Evolutionary conservation across 2,113 vertebrate species (phyloP).

Genomic region (Vireo altiloquus): DNA sequence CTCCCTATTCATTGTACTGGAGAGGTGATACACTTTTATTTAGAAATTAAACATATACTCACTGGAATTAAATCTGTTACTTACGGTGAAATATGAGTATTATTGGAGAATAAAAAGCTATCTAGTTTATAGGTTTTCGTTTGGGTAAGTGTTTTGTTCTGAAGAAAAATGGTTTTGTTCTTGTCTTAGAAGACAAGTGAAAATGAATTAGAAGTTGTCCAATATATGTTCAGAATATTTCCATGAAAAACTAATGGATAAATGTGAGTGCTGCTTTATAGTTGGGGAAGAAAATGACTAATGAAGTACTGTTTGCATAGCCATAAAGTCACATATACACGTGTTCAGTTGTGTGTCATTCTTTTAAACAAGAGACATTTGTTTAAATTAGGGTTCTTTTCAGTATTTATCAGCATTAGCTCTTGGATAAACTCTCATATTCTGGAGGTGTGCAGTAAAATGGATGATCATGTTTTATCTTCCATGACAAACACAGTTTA

Average conservation of each 20-base stretch:
- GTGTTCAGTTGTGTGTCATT: neutral
- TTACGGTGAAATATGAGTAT: neutral
- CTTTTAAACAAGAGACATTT: neutral
- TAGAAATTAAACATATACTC: neutral
- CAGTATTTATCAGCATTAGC: neutral
- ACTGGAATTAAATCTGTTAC: neutral
- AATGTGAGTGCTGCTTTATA: neutral
- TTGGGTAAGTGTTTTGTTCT: neutral
- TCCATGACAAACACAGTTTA: neutral
- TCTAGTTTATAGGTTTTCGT: neutral
- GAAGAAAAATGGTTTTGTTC: neutral
- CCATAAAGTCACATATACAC: neutral
- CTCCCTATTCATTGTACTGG: neutral
- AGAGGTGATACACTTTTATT: neutral
- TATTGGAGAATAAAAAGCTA: neutral
- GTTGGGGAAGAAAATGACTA: neutral
- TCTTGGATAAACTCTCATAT: neutral
- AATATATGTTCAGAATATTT: neutral
- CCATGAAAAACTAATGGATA: neutral
- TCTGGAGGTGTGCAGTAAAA: conserved; percentile 14
- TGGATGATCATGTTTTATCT: neutral
- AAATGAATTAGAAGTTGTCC: neutral
- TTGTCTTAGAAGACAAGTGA: neutral
- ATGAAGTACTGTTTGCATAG: neutral
- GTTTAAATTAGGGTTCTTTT: neutral